A percentile compares a stretch with the other conserved stretches of the same genome.
Evolutionary conservation across 2,888 invertebrate species (phyloP).

Genomic region (Oxyteleia sp.): DNA sequence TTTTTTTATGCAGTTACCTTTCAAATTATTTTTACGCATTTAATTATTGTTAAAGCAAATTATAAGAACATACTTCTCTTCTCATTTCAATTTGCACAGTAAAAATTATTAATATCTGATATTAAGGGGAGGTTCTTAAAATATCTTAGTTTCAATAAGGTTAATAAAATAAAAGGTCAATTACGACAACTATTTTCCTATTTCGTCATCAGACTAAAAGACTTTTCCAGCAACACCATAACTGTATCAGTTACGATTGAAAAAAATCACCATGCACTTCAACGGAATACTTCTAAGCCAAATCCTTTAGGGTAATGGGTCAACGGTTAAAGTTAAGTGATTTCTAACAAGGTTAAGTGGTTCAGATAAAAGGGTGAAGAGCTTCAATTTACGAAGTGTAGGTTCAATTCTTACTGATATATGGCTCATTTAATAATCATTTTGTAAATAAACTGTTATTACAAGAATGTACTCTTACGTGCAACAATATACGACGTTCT

Average conservation of each 20-base stretch:
- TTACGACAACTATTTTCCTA: no score
- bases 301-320: slow-evolving; percentile 65
- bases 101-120: no score
- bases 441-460: no score
- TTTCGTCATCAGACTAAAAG: no score
- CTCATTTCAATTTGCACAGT: no score
- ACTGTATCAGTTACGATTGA: slow-evolving; percentile 13
- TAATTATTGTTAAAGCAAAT: neutral
- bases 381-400: slow-evolving; percentile 53
- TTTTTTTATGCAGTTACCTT: neutral
- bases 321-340: slow-evolving; percentile 61
- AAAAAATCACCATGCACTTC: slow-evolving; percentile 20
- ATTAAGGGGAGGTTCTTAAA: no score
- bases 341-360: slow-evolving; percentile 68
- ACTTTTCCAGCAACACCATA: neutral
- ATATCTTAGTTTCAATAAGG: no score
- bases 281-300: slow-evolving; percentile 54
- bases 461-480: no score
- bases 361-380: slow-evolving; percentile 54
- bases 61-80: no score
- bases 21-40: neutral
- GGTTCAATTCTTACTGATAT: slow-evolving; percentile 42
- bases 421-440: slow-evolving; percentile 46
- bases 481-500: no score
- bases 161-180: no score